Evolutionary conservation across 1,140 invertebrate species (phyloP).

Genomic region (Wiebesia pumilae): DNA sequence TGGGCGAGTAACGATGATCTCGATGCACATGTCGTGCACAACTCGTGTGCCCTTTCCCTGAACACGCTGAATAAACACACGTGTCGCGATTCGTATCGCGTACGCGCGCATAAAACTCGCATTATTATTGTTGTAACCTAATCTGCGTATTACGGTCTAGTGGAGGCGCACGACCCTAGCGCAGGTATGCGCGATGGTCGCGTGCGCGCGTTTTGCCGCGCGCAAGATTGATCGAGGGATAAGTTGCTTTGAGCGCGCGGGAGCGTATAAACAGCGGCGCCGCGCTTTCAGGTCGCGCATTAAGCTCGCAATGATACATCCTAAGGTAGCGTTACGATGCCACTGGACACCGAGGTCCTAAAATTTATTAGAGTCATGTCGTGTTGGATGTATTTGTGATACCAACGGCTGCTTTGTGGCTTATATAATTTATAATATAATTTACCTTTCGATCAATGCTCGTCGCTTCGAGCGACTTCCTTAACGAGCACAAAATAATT

Average conservation of each 20-base stretch:
- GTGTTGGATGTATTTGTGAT: too few species aligned
- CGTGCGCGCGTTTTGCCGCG: neutral
- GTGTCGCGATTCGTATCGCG: constrained; percentile 42
- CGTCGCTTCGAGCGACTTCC: neutral
- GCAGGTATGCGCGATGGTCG: neutral
- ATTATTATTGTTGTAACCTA: constrained; percentile 23
- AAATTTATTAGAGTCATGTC: neutral
- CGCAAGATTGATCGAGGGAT: neutral
- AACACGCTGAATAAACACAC: constrained; percentile 23
- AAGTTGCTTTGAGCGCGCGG: neutral
- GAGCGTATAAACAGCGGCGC: neutral
- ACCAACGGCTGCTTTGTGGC: too few species aligned
- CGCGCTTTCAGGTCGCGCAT: neutral
- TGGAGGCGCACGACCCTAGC: neutral
- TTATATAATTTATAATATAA: too few species aligned
- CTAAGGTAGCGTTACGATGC: neutral
- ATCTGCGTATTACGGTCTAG: neutral
- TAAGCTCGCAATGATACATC: neutral
- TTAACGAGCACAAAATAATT: neutral
- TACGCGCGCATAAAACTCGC: neutral
- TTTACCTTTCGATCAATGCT: too few species aligned
- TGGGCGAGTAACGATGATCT: neutral
- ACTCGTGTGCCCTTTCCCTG: neutral
- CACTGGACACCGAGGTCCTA: neutral
- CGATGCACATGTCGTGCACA: constrained; percentile 4